phyloP scores from a whole-genome alignment of 2,888 invertebrate species.

The Xiphydria camelus region DNA sequence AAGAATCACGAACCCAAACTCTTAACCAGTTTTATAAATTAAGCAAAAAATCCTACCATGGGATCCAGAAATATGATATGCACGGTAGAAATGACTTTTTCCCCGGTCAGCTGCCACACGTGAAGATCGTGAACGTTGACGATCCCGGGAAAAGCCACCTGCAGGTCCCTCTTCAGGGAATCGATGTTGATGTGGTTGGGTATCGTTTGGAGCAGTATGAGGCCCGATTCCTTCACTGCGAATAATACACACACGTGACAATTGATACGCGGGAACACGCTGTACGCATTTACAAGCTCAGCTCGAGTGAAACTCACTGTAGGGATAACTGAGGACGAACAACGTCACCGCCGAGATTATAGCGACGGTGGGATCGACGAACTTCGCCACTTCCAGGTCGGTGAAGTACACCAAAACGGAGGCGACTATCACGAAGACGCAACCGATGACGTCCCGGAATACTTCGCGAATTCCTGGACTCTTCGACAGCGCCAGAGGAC shows the following conservation, averaged over 20 bases:
- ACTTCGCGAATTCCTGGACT: conserved; percentile 66
- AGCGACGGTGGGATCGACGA: conserved; percentile 74
- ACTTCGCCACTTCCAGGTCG: conserved; percentile 68
- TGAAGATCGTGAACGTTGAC: conserved; percentile 84
- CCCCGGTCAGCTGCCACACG: conserved; percentile 83
- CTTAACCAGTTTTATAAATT: neutral
- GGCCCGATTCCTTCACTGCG: conserved; percentile 85
- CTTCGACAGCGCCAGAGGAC: conserved; percentile 52
- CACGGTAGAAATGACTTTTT: conserved; percentile 80
- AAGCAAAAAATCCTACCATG: conserved; percentile 58
- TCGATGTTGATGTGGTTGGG: conserved; percentile 85
- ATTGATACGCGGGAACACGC: conserved; percentile 5
- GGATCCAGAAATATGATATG: conserved; percentile 77
- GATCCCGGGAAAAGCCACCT: conserved; percentile 70
- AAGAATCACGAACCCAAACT: neutral
- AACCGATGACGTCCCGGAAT: conserved; percentile 68
- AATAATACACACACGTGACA: conserved; percentile 32
- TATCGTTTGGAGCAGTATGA: conserved; percentile 89
- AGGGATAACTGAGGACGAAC: conserved; percentile 77
- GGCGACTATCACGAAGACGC: conserved; percentile 74
- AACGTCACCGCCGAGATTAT: conserved; percentile 74
- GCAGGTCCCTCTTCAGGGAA: conserved; percentile 67
- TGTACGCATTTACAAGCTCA: conserved; percentile 4
- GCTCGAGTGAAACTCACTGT: conserved; percentile 73
- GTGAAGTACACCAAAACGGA: conserved; percentile 66